Evolutionary conservation across 2,888 invertebrate species (phyloP), one percentile per base, ranked within the genome.

Genomic region (Biston betularia): DNA sequence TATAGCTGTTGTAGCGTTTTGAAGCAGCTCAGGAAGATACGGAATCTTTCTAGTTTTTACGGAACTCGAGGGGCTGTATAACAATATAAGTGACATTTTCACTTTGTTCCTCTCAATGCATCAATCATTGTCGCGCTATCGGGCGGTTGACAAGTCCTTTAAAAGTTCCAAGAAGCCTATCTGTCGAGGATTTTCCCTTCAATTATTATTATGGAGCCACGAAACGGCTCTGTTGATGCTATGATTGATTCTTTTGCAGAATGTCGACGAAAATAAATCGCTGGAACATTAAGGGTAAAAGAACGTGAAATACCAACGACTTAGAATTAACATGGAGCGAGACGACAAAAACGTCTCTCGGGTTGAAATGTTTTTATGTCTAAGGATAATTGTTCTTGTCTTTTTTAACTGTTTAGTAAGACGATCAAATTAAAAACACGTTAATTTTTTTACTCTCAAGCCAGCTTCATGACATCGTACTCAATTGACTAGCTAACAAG

Each of bases 91-190:
- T 74, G 79, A 79, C 75, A 68, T 75, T 82, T 82, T 83, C 81
- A 81, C 78, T 82, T 79, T 77, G 74, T 76, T 63, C 75, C 63
- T 71, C 68, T 74, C 77, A 82, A 80, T 73, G 78, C 82, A 86
- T 87, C 83, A 82, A 87, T 87, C 86, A 85, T 79, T 78, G 68
- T 75, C 76, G 63, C 69, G 72, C 70, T 77, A 77, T 75, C 77
- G 73, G 73, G 58, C 48, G 68, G 74, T 69, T 79, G 78, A 81
- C 84, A 83, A 80, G 78, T 83, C 77, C 78, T 79, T 81, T 80
- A 80, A 82, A 83, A 78, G 76, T 79, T 78, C 72, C 72, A 48
- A 77, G 67, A 79, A 71, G 74, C 76, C 76, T 83, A 81, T 82
- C 80, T 76, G 77, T 74, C 75, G 71, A 71, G 77, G 79, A 81